These are phyloP conservation scores for Ptychochromis oligacanthus DNA, from an alignment of 2,113 vertebrate genomes.

Conservation along the genomic window DNA sequence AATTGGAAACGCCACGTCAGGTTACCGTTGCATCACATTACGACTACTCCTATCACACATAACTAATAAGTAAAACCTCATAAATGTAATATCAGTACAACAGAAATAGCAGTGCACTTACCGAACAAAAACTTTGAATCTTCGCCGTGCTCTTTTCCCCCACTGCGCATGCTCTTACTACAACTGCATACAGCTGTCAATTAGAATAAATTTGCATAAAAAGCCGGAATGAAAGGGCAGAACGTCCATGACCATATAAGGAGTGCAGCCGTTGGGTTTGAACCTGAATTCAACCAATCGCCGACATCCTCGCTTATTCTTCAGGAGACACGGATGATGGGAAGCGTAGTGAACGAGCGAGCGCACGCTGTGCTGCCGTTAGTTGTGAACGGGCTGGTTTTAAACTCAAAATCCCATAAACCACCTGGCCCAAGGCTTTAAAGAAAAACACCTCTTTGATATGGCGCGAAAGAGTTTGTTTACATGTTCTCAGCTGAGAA, in stretches of 20 bases:
- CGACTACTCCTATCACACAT: no score
- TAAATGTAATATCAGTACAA: not conserved
- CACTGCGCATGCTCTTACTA: constrained; percentile 84
- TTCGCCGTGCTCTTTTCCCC: constrained; percentile 69
- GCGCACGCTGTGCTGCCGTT: not conserved
- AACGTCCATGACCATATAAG: constrained; percentile 77
- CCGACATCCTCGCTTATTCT: not conserved
- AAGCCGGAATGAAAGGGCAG: constrained; percentile 67
- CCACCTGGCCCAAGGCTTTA: constrained; percentile 4
- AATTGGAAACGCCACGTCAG: constrained; percentile 5
- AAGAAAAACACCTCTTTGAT: constrained; percentile 56
- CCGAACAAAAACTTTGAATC: constrained; percentile 84
- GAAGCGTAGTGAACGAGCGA: constrained; percentile 56
- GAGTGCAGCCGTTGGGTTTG: constrained; percentile 71
- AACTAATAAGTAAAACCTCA: not conserved
- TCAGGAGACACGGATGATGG: constrained; percentile 64
- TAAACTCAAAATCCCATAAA: constrained; percentile 65
- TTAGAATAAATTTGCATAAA: constrained; percentile 79
- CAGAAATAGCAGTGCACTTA: constrained; percentile 73
- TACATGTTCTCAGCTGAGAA: constrained; percentile 63
- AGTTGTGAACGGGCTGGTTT: not conserved
- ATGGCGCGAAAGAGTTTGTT: constrained; percentile 81
- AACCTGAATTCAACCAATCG: constrained; percentile 74
- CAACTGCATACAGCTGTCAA: constrained; percentile 78
- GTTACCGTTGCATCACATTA: not conserved